Evolutionary conservation across 2,797 vertebrate genomes (phyloP).

Genomic region (Silurus lanzhouensis): DNA sequence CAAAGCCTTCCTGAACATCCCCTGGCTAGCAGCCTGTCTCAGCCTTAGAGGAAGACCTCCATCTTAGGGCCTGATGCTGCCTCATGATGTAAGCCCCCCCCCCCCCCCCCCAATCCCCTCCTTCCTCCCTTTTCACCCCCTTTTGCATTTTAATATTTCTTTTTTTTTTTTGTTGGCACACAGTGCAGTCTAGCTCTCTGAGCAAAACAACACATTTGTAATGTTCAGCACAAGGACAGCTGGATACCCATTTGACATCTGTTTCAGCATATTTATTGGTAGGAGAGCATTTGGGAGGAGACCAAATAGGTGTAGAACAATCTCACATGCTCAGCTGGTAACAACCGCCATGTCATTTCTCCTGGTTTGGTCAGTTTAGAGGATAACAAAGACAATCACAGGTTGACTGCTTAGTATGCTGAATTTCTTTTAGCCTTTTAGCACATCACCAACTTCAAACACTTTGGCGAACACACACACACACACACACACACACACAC

Average conservation of each 20-base stretch:
- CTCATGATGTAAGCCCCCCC: slow-evolving; percentile 68
- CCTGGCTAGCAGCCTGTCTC: slow-evolving; percentile 86
- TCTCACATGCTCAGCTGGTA: slow-evolving; percentile 37
- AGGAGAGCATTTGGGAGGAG: slow-evolving; percentile 67
- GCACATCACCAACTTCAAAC: slow-evolving; percentile 7
- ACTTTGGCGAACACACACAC: background rate
- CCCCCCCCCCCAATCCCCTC: slow-evolving; percentile 29
- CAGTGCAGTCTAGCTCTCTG: slow-evolving; percentile 68
- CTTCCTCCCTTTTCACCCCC: slow-evolving; percentile 44
- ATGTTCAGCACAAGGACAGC: slow-evolving; percentile 73
- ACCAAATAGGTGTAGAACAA: slow-evolving; percentile 35
- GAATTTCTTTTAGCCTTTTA: background rate
- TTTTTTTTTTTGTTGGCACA: slow-evolving; percentile 34
- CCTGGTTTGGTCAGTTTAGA: slow-evolving; percentile 26
- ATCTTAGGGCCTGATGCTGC: slow-evolving; percentile 84
- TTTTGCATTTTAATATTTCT: slow-evolving; percentile 36
- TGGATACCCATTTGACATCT: slow-evolving; percentile 87
- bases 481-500: background rate
- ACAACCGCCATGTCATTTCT: slow-evolving; percentile 37
- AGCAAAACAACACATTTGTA: slow-evolving; percentile 85
- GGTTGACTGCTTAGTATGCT: slow-evolving; percentile 10
- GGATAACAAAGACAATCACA: slow-evolving; percentile 9
- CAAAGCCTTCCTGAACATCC: slow-evolving; percentile 98
- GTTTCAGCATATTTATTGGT: slow-evolving; percentile 76
- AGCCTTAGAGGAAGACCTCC: slow-evolving; percentile 95